Conservation (phyloP, 2,113 vertebrate genomes). For the Vicugna pacos region DNA sequence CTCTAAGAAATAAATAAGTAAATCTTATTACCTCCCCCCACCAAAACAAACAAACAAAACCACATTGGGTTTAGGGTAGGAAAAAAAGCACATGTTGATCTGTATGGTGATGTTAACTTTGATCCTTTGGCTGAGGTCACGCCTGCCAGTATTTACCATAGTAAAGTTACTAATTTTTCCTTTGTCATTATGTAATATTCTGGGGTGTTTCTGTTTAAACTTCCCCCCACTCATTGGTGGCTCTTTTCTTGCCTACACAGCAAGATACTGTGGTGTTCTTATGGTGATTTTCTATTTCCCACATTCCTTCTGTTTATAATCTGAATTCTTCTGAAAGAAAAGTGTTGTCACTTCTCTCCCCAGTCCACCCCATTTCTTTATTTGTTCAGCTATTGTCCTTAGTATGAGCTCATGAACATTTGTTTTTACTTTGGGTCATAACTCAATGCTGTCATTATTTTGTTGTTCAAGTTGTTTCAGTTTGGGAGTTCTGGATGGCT, state of each 20-base stretch:
- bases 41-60: too few species aligned
- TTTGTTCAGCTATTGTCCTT: not conserved
- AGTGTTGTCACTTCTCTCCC: not conserved
- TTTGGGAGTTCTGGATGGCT: not conserved
- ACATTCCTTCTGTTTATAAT: conserved; percentile 1
- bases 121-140: not conserved
- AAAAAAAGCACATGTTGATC: not conserved
- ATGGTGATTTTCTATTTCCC: not conserved
- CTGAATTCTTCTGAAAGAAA: not conserved
- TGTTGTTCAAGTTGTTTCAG: not conserved
- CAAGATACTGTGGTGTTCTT: not conserved
- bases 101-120: not conserved
- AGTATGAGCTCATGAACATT: not conserved
- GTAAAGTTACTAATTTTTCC: not conserved
- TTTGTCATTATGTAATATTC: not conserved
- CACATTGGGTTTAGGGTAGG: not conserved
- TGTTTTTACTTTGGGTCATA: not conserved
- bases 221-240: not conserved
- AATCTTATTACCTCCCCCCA: too few species aligned
- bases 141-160: not conserved
- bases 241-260: not conserved
- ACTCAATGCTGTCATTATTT: not conserved
- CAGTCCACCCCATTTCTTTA: not conserved
- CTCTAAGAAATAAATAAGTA: too few species aligned
- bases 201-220: not conserved